Conservation (phyloP, 1,140 invertebrate genomes). For the Galendromus occidentalis region DNA sequence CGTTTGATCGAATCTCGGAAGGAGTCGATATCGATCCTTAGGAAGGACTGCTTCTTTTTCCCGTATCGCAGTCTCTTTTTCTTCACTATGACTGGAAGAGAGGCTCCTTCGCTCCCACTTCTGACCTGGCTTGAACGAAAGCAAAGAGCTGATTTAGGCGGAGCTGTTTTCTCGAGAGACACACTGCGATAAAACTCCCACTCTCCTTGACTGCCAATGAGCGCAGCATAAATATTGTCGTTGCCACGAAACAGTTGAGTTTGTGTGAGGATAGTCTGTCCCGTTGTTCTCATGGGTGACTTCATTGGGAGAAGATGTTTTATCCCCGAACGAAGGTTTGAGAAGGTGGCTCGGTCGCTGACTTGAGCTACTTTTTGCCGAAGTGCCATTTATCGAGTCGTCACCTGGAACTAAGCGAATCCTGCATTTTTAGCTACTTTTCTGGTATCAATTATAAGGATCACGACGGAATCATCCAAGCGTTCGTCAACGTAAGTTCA, state of each 20-base stretch:
- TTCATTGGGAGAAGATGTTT: neutral
- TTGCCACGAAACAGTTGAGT: too few relatives aligned
- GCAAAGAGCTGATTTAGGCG: too few relatives aligned
- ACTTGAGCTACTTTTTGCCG: too few relatives aligned
- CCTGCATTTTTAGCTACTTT: neutral
- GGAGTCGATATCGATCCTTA: neutral
- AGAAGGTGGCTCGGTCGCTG: neutral
- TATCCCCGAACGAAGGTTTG: neutral
- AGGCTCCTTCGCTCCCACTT: too few relatives aligned
- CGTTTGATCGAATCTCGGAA: neutral
- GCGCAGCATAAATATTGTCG: too few relatives aligned
- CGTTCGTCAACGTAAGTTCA: slow-evolving; percentile 1
- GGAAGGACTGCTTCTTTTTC: neutral
- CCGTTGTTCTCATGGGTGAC: neutral
- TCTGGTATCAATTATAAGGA: slow-evolving; percentile 9
- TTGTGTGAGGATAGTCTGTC: too few relatives aligned
- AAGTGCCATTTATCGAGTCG: neutral
- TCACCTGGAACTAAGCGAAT: neutral
- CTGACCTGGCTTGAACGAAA: too few relatives aligned
- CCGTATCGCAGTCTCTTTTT: neutral
- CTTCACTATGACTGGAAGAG: neutral
- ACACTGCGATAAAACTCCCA: too few relatives aligned
- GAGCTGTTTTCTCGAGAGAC: too few relatives aligned
- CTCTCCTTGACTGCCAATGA: too few relatives aligned
- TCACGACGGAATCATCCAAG: neutral